Percentiles rank a stretch among this genome's conserved stretches.
Conservation (phyloP, 2,113 vertebrate genomes). For the Lamprologus ornatipinnis region DNA sequence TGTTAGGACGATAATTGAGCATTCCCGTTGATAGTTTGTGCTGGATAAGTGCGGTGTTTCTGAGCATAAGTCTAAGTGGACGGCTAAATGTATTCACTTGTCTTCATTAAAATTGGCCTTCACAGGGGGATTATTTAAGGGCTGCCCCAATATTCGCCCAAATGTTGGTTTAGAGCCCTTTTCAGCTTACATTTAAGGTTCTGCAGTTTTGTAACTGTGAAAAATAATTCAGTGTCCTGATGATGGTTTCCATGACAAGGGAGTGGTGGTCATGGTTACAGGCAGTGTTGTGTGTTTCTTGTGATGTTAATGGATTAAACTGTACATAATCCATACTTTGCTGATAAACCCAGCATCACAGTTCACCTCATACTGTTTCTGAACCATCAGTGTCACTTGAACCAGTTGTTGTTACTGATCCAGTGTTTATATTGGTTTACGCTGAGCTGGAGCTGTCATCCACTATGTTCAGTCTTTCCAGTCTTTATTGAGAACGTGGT, state of each 20-base stretch:
- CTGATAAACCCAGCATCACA: slow-evolving; percentile 1
- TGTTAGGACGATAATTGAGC: neutral
- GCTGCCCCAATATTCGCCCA: neutral
- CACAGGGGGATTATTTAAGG: neutral
- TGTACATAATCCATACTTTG: neutral
- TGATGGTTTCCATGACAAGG: neutral
- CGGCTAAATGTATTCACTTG: neutral
- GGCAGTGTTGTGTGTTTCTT: neutral
- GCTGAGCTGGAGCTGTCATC: neutral
- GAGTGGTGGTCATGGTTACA: neutral
- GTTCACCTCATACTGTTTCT: neutral
- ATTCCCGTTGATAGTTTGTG: neutral
- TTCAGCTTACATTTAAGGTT: neutral
- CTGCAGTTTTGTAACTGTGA: neutral
- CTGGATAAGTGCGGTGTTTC: neutral
- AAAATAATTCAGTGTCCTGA: neutral
- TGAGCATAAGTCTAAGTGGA: neutral
- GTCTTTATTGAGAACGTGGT: neutral
- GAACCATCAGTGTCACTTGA: neutral
- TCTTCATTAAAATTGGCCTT: neutral
- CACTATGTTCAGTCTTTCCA: neutral
- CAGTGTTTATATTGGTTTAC: neutral
- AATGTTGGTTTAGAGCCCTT: neutral
- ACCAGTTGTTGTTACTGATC: neutral
- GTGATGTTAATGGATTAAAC: slow-evolving; percentile 2